These are phyloP conservation scores for Macropis europaea DNA, from an alignment of 2,888 invertebrate species.

Conservation along the genomic window DNA sequence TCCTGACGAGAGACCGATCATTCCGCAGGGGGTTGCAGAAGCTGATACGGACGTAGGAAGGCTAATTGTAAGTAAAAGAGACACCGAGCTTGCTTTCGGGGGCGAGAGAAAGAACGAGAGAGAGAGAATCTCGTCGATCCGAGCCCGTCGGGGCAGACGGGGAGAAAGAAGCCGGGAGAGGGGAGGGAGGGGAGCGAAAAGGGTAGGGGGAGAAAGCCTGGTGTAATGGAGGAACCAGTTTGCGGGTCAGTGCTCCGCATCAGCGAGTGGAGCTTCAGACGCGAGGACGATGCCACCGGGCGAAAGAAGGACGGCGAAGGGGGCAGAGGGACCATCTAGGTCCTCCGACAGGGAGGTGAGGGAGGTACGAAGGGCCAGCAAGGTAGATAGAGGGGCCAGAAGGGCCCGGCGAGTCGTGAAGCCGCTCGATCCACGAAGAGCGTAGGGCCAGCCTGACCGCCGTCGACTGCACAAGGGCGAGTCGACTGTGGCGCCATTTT, in stretches of 20 bases:
- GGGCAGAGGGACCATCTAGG: slow-evolving; percentile 46
- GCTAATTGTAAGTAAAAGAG: slow-evolving; percentile 57
- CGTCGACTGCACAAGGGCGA: too few species aligned
- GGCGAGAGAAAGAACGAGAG: neutral
- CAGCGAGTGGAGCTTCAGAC: slow-evolving; percentile 67
- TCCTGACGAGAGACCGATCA: slow-evolving; percentile 38
- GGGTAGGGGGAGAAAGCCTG: slow-evolving; percentile 61
- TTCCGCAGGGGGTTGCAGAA: slow-evolving; percentile 52
- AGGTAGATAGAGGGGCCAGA: slow-evolving; percentile 48
- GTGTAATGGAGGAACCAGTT: slow-evolving; percentile 76
- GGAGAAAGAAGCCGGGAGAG: slow-evolving; percentile 33
- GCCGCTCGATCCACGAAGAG: slow-evolving; percentile 26
- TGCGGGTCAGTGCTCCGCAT: slow-evolving; percentile 76
- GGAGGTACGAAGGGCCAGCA: slow-evolving; percentile 51
- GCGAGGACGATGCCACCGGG: slow-evolving; percentile 62
- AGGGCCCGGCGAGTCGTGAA: slow-evolving; percentile 44
- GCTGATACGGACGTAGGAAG: slow-evolving; percentile 49
- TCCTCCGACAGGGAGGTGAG: slow-evolving; percentile 55
- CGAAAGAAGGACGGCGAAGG: slow-evolving; percentile 61
- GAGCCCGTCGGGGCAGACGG: slow-evolving; percentile 33
- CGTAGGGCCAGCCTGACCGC: slow-evolving; percentile 35
- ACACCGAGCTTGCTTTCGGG: slow-evolving; percentile 10
- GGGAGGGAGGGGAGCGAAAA: slow-evolving; percentile 32
- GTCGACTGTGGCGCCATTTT: slow-evolving; percentile 39
- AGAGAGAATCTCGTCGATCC: slow-evolving; percentile 39